A percentile compares a stretch with the other conserved stretches of the same genome.
Conservation (phyloP, 2,888 invertebrate species). For the Leucophenga montana region DNA sequence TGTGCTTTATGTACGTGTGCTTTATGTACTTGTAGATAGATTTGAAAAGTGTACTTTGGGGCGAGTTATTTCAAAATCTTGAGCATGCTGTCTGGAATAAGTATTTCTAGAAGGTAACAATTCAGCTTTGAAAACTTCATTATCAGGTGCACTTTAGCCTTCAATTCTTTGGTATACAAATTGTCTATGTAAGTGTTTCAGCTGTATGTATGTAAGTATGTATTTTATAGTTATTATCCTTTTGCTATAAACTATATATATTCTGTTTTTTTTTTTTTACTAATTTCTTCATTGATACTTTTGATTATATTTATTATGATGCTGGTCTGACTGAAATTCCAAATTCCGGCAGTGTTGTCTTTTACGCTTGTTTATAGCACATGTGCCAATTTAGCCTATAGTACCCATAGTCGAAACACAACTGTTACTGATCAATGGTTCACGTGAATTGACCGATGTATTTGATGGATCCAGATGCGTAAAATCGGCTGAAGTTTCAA, state of each 20-base stretch:
- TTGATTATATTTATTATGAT: background rate
- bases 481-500: slow-evolving; percentile 72
- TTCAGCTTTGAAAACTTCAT: slow-evolving; percentile 27
- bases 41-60: too few species aligned
- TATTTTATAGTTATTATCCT: slow-evolving; percentile 3
- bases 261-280: too few species aligned
- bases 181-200: slow-evolving; percentile 11
- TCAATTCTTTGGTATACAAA: slow-evolving; percentile 37
- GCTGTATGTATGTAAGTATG: background rate
- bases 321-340: background rate
- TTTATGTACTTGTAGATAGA: too few species aligned
- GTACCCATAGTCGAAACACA: slow-evolving; percentile 63
- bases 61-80: background rate
- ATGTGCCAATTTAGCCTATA: slow-evolving; percentile 46
- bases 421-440: slow-evolving; percentile 77
- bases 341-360: slow-evolving; percentile 13
- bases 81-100: background rate
- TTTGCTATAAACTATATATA: slow-evolving; percentile 3
- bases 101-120: too few species aligned
- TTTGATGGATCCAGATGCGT: slow-evolving; percentile 70
- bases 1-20: too few species aligned
- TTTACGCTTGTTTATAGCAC: background rate
- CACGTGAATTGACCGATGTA: slow-evolving; percentile 75
- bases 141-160: slow-evolving; percentile 37
- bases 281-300: too few species aligned